phyloP scores from a whole-genome alignment of 2,797 vertebrate genomes.

The Lepilemur ruficaudatus region DNA sequence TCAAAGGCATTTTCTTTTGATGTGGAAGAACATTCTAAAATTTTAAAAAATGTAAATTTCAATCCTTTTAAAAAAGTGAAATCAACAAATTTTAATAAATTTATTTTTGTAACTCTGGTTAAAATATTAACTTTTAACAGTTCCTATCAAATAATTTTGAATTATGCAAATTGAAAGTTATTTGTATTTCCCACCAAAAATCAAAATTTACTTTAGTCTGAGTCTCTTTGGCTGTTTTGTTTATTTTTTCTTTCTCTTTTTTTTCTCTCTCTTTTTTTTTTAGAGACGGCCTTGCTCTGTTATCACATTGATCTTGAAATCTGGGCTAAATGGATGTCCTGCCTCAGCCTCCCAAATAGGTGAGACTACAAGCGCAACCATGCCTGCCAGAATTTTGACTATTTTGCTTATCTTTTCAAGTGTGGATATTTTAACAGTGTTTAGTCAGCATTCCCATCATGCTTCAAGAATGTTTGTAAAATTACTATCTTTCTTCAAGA shows the following conservation, averaged over 20 bases:
- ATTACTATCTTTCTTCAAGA: conserved; percentile 22
- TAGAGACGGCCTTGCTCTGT: not conserved
- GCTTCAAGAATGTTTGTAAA: not conserved
- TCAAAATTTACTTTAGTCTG: not conserved
- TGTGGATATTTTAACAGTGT: not conserved
- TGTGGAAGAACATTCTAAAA: not conserved
- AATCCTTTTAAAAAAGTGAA: not conserved
- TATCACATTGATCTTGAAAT: not conserved
- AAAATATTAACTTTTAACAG: conserved; percentile 2
- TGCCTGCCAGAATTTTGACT: not conserved
- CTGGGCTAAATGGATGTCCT: not conserved
- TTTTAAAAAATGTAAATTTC: not conserved
- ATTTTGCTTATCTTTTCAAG: conserved; percentile 16
- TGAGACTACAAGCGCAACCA: not conserved
- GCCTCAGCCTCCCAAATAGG: too few relatives aligned
- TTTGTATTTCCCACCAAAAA: not conserved
- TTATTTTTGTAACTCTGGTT: not conserved
- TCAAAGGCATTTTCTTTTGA: not conserved
- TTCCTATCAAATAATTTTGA: conserved; percentile 9
- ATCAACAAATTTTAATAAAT: not conserved
- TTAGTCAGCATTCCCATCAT: not conserved
- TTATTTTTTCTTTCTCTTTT: not conserved
- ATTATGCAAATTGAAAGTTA: not conserved
- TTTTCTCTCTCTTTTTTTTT: not conserved
- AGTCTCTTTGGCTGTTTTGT: not conserved